phyloP scores from a whole-genome alignment of 2,797 vertebrate species.

The Falco naumanni region DNA sequence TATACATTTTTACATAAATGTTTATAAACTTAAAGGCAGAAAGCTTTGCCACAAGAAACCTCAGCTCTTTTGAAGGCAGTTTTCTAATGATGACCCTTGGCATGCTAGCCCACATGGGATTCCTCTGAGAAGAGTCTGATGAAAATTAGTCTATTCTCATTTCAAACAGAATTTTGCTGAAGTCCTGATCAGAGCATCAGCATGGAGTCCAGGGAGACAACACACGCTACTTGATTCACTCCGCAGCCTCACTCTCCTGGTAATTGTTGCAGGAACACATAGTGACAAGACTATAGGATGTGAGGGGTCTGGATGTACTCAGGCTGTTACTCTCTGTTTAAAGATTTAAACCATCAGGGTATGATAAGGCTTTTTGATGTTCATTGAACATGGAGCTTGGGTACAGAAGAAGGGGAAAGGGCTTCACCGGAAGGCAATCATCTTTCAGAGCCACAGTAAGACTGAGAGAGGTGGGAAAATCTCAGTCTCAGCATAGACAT shows the following conservation, averaged over 20 bases:
- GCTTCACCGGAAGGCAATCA: slow-evolving; percentile 93
- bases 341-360: slow-evolving; percentile 99
- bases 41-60: slow-evolving; percentile 87
- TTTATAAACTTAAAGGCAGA: slow-evolving; percentile 90
- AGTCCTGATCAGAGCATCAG: slow-evolving; percentile 96
- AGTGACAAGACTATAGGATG: slow-evolving; percentile 93
- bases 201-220: slow-evolving; percentile 90
- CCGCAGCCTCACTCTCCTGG: slow-evolving; percentile 87
- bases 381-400: slow-evolving; percentile 94
- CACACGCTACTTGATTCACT: slow-evolving; percentile 85
- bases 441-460: slow-evolving; percentile 91
- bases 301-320: slow-evolving; percentile 96
- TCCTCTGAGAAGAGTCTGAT: slow-evolving; percentile 91
- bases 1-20: slow-evolving; percentile 92
- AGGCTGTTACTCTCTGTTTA: slow-evolving; percentile 99
- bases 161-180: slow-evolving; percentile 99
- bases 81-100: slow-evolving; percentile 99
- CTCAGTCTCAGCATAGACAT: slow-evolving; percentile 83
- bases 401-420: slow-evolving; percentile 88
- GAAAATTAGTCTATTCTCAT: slow-evolving; percentile 99
- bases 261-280: slow-evolving; percentile 91
- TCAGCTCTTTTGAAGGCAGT: slow-evolving; percentile 89
- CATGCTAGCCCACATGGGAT: slow-evolving; percentile 95
- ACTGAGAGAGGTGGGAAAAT: slow-evolving; percentile 84
- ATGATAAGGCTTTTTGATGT: slow-evolving; percentile 98